A percentile compares a stretch with the other conserved stretches of the same genome.
phyloP scores from a whole-genome alignment of 2,888 invertebrate species.

The Dryadula phaetusa region DNA sequence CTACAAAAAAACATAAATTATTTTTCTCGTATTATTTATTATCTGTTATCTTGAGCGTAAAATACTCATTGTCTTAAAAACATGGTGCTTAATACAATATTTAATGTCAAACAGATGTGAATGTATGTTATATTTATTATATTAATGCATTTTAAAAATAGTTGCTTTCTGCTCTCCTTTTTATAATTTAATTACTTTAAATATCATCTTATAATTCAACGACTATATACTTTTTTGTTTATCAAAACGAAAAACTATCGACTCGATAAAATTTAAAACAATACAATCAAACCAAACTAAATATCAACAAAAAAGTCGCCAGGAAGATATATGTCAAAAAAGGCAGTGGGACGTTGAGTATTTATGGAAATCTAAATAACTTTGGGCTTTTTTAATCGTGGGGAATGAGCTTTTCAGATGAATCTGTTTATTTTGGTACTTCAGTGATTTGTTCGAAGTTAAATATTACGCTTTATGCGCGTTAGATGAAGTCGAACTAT shows the following conservation, averaged over 20 bases:
- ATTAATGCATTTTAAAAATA: too few relatives aligned
- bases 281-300: constrained; percentile 34
- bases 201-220: too few relatives aligned
- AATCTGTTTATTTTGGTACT: constrained; percentile 76
- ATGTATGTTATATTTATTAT: too few relatives aligned
- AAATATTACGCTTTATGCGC: constrained; percentile 61
- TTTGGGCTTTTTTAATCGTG: constrained; percentile 76
- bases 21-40: too few relatives aligned
- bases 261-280: constrained; percentile 23
- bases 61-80: too few relatives aligned
- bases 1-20: too few relatives aligned
- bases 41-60: too few relatives aligned
- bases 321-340: constrained; percentile 81
- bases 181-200: too few relatives aligned
- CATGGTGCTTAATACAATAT: too few relatives aligned
- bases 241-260: constrained; percentile 39
- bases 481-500: constrained; percentile 63
- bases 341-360: constrained; percentile 64
- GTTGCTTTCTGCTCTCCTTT: background rate
- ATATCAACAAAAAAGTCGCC: constrained; percentile 61
- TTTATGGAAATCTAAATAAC: constrained; percentile 84
- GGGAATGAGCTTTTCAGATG: constrained; percentile 71
- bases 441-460: constrained; percentile 77
- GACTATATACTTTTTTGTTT: too few relatives aligned
- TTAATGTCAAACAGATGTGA: too few relatives aligned